phyloP scores from a whole-genome alignment of 2,888 invertebrate genomes.

The Leptinotarsa tumamoca region DNA sequence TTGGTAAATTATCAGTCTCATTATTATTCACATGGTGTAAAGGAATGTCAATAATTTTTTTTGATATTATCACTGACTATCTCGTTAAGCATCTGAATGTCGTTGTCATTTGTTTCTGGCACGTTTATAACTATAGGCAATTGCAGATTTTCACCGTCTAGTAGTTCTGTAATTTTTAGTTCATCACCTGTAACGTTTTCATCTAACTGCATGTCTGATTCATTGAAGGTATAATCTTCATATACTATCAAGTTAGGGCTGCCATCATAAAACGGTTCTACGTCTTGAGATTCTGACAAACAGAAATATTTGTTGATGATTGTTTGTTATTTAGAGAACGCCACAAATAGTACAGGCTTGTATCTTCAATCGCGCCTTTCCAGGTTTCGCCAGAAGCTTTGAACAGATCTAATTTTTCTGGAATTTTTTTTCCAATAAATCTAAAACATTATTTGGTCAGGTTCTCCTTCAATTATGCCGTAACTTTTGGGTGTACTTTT shows the following conservation, averaged over 20 bases:
- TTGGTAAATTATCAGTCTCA: constrained; percentile 20
- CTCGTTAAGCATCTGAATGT: constrained; percentile 18
- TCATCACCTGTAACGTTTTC: constrained; percentile 30
- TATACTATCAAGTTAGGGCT: no score
- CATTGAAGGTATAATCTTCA: neutral
- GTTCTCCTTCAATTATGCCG: constrained; percentile 16
- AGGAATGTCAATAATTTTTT: constrained; percentile 26
- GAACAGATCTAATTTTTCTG: constrained; percentile 33
- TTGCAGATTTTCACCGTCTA: constrained; percentile 8
- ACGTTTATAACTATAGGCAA: constrained; percentile 4
- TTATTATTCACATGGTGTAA: constrained; percentile 27
- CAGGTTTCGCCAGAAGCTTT: constrained; percentile 30
- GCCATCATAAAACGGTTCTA: constrained; percentile 19
- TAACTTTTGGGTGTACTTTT: constrained; percentile 18
- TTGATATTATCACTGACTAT: constrained; percentile 24
- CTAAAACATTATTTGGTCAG: constrained; percentile 21
- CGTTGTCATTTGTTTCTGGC: constrained; percentile 2
- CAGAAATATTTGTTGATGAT: constrained; percentile 25
- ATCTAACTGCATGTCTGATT: constrained; percentile 28
- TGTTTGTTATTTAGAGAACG: constrained; percentile 19
- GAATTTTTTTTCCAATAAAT: constrained; percentile 33
- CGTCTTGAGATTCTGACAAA: constrained; percentile 25
- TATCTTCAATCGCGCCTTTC: constrained; percentile 33
- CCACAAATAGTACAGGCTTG: constrained; percentile 31
- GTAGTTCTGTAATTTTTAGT: constrained; percentile 26